Percentiles rank a stretch among this genome's conserved stretches.
phyloP scores from a whole-genome alignment of 2,888 invertebrate genomes.

The Diplolepis rosae region DNA sequence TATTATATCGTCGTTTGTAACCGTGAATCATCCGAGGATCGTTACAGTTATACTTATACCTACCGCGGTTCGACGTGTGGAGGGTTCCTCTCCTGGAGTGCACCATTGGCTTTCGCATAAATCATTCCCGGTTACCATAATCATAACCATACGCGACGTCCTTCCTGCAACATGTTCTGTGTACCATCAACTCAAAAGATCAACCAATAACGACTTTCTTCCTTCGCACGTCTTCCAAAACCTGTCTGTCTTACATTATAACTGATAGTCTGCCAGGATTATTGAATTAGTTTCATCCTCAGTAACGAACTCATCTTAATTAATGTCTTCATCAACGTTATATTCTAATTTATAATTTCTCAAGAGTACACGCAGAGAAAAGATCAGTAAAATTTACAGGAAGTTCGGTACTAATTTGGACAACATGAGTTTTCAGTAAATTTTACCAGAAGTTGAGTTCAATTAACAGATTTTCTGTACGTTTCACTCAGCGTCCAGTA shows the following conservation, averaged over 20 bases:
- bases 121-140: conserved; percentile 35
- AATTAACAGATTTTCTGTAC: no score
- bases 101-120: conserved; percentile 37
- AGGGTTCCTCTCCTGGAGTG: conserved; percentile 25
- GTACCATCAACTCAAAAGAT: conserved; percentile 27
- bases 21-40: conserved; percentile 34
- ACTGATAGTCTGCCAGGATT: neutral
- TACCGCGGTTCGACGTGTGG: conserved; percentile 29
- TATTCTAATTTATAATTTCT: neutral
- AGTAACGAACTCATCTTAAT: neutral
- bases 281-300: conserved; percentile 19
- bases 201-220: conserved; percentile 30
- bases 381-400: no score
- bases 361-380: no score
- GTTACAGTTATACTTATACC: conserved; percentile 40
- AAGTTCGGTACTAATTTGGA: no score
- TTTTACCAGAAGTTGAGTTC: no score
- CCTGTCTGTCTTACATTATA: conserved; percentile 23
- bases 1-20: conserved; percentile 35
- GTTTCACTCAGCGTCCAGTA: no score
- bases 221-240: conserved; percentile 11
- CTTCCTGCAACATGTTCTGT: conserved; percentile 30
- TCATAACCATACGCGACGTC: conserved; percentile 33
- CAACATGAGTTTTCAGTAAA: no score
- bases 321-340: conserved; percentile 19